Conservation (phyloP, 1,140 invertebrate genomes). For the Probaryconus sp. region DNA sequence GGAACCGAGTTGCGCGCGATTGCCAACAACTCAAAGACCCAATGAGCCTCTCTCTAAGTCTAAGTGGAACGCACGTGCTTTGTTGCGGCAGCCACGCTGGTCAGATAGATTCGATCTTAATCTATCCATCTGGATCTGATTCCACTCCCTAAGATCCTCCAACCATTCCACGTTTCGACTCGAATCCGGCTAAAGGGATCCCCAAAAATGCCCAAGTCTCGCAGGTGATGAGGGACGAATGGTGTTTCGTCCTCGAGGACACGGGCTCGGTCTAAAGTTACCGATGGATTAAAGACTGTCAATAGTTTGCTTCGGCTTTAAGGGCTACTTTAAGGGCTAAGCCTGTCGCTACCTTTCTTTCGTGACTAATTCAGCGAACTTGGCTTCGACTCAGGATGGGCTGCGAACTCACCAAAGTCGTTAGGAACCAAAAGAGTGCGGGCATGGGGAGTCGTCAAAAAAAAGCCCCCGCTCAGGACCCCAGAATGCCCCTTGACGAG, state of each 20-base stretch:
- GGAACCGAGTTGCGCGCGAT: conserved; percentile 40
- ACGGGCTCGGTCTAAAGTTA: too few species aligned
- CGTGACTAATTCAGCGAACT: too few species aligned
- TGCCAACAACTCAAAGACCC: conserved; percentile 32
- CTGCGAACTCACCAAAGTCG: conserved; percentile 86
- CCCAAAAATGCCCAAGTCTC: too few species aligned
- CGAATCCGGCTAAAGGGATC: too few species aligned
- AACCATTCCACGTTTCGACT: conserved; percentile 8
- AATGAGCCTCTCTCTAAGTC: neutral
- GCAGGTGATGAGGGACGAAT: too few species aligned
- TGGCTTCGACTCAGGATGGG: conserved; percentile 80
- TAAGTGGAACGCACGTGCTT: conserved; percentile 40
- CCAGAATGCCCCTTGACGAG: conserved; percentile 88
- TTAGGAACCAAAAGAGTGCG: conserved; percentile 77
- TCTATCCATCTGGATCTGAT: neutral
- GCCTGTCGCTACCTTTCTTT: neutral
- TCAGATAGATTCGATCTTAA: too few species aligned
- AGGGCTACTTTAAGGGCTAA: too few species aligned
- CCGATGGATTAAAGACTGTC: too few species aligned
- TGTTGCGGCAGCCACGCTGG: neutral
- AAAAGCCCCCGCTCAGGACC: conserved; percentile 86
- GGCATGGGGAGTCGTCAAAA: conserved; percentile 80
- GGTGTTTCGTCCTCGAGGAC: too few species aligned
- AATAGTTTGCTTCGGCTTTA: too few species aligned
- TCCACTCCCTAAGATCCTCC: neutral